Evolutionary conservation across 2,888 invertebrate species (phyloP), one percentile per base, ranked within the genome.

Genomic region (Lissonota sp.): DNA sequence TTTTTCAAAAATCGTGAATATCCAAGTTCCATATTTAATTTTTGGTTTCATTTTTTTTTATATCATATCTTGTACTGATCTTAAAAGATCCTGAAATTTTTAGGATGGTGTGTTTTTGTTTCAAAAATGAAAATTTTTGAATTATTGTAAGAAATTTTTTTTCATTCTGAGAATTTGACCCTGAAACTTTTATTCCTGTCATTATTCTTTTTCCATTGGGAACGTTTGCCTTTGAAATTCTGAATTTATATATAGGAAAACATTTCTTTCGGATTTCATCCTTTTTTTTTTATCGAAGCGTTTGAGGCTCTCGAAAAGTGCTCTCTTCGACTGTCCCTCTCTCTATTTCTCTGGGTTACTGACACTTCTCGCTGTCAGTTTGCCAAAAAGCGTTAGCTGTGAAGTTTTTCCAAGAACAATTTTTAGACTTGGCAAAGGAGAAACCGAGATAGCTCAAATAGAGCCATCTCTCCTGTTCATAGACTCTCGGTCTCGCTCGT

Each of bases 361-460:
- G 79, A 79, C 79, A 79, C 79, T 69, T 67, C 39, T 6, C 60
- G 57, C 79, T 79, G 79, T 73, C 79, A 79, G 60, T 55, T 57
- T 73, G 79, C 79, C 79, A 79, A 79, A 66, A 70, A 39, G 26
- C 67, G 60, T 7, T 51, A 49, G 39, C 49, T 58, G 49, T 40
- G 12, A 71, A 58, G 55, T 57, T 60, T 58, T 58, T 49, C 49
- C 46, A 64, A 58, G 44, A 63, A 73, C 46, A 73, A 79, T 79
- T 79, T 79, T 79, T 79, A 79, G 79, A 79, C 66, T 62, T 67
- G 67, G 67, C 79, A 58, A 62, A 62, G 16, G 46, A n/a, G 37
- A 46, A 39, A 16, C 37, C 44, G 66, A 46, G 39, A 55, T 40
- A 5, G 37, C n/a, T 39, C 53, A 4, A 42, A 26, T 26, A 26